These are phyloP conservation scores for Drosophila hamatofila DNA, from an alignment of 2,888 invertebrate genomes.

Conservation along the genomic window DNA sequence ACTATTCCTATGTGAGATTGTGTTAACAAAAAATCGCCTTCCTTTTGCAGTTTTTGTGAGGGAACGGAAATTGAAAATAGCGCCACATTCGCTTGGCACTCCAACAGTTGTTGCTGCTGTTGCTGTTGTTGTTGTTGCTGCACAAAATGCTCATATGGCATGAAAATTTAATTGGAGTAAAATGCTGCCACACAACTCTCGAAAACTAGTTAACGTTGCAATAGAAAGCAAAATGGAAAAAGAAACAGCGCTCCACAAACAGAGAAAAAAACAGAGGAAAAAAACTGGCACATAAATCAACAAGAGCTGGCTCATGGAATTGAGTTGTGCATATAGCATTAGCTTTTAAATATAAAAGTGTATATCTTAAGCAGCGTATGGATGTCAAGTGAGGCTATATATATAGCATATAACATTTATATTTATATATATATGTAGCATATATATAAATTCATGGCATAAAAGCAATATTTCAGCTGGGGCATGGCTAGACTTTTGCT, in stretches of 20 bases:
- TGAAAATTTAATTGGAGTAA: constrained; percentile 79
- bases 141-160: constrained; percentile 74
- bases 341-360: constrained; percentile 55
- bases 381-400: constrained; percentile 6
- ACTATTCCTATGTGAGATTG: constrained; percentile 49
- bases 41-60: constrained; percentile 48
- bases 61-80: constrained; percentile 74
- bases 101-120: constrained; percentile 19
- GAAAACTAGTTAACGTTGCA: constrained; percentile 68
- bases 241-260: constrained; percentile 7
- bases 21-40: constrained; percentile 65
- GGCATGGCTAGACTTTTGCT: neutral
- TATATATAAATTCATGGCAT: neutral
- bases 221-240: constrained; percentile 37
- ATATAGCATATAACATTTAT: neutral
- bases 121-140: constrained; percentile 29
- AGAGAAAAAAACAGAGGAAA: constrained; percentile 11
- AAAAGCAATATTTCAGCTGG: too few relatives aligned
- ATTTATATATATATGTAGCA: neutral
- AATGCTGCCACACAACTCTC: constrained; percentile 70
- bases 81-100: constrained; percentile 57
- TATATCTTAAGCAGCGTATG: neutral
- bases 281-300: constrained; percentile 69
- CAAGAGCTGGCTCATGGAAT: constrained; percentile 65
- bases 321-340: constrained; percentile 71